These are phyloP conservation scores for Leptogaster cylindrica DNA, from an alignment of 2,888 invertebrate species.

Conservation along the genomic window DNA sequence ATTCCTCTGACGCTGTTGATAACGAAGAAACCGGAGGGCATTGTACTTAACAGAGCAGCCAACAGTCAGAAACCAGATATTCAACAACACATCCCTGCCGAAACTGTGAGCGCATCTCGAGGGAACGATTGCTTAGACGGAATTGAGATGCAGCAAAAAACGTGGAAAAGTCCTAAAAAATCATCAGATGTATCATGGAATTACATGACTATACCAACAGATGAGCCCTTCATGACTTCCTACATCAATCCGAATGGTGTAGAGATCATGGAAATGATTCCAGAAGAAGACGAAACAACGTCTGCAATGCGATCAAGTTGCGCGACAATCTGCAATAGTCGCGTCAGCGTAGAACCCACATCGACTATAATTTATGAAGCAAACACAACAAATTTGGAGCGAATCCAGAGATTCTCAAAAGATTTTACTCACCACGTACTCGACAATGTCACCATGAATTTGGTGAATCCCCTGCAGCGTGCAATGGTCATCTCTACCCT, in stretches of 20 bases:
- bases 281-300: constrained; percentile 59
- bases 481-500: constrained; percentile 57
- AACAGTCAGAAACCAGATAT: background rate
- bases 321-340: constrained; percentile 56
- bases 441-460: constrained; percentile 56
- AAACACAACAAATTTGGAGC: background rate
- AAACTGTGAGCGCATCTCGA: too few species aligned
- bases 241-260: constrained; percentile 60
- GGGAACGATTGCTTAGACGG: constrained; percentile 60
- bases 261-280: constrained; percentile 62
- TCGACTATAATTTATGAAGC: constrained; percentile 46
- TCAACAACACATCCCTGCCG: constrained; percentile 50
- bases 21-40: constrained; percentile 57
- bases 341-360: constrained; percentile 23
- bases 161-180: constrained; percentile 57
- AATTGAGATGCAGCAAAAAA: constrained; percentile 55
- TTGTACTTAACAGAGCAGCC: background rate
- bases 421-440: constrained; percentile 56
- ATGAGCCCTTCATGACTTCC: constrained; percentile 54
- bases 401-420: constrained; percentile 57
- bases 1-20: constrained; percentile 59
- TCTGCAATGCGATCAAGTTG: constrained; percentile 59
- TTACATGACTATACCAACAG: constrained; percentile 52
- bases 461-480: constrained; percentile 56
- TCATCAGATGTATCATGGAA: constrained; percentile 56